Evolutionary conservation across 2,113 vertebrate species (phyloP), one percentile per base, ranked within the genome.

Genomic region (Cynopterus brachyotis): DNA sequence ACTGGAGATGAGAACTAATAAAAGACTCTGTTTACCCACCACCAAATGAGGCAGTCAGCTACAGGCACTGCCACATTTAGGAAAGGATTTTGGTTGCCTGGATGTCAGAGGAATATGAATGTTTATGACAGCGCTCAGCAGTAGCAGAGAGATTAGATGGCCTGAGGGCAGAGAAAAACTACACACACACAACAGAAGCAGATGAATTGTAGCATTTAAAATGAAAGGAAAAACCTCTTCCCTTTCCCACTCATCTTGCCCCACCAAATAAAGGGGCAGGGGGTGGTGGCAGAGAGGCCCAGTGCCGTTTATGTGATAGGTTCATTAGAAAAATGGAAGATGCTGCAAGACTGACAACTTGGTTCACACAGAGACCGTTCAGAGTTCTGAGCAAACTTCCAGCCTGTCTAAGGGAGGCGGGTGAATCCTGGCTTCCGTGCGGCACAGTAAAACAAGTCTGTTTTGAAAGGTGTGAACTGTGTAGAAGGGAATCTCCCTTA

Each of bases 81-180:
- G 97, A 97, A 92, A 97, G 94, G 93, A 72, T 98, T 98, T 90
- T 50, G 92, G 97, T 96, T 95, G 95, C 90, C 53, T 95, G 94
- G 93, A 70, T 97, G 97, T 98, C 83, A 32, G 96, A 97, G 97
- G 96, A 97, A 94, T 97, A 98, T 98, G 98, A 97, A 97, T 97
- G 97, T 98, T 98, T 98, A n/a, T 97, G 98, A 97, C 96, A 94
- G 28, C 96, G 96, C 97, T 97, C 93, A 78, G 97, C 97, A 97
- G 96, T 42, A 96, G 97, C 95, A 96, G 97, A 92, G 97, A 97
- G 59, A 83, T 64, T 75, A 81, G 72, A 91, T 98, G 97, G 96
- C 98, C 96, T 0, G 26, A 98, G 98, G 98, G 98, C 96, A 97
- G 89, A 53, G 94, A 72, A 88, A 94, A 94, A 97, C 92, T n/a